These are phyloP conservation scores for Strigamia crassipes DNA, from an alignment of 2,888 invertebrate species.

Conservation along the genomic window DNA sequence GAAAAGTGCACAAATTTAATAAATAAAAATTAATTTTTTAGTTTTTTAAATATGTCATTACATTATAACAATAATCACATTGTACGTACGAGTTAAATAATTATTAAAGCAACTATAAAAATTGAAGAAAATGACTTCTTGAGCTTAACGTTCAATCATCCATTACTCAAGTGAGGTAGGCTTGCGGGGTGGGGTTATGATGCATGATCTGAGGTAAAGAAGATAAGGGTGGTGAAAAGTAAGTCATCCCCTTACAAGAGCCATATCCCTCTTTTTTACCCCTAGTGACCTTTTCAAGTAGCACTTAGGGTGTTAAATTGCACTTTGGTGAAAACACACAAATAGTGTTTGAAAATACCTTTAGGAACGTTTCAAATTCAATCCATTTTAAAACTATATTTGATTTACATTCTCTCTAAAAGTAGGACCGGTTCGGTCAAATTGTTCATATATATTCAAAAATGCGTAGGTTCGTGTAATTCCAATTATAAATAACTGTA, in stretches of 20 bases:
- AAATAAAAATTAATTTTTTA: neutral
- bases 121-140: neutral
- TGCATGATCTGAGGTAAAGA: neutral
- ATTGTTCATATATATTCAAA: neutral
- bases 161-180: constrained; percentile 29
- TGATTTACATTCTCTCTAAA: neutral
- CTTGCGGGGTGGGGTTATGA: neutral
- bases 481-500: neutral
- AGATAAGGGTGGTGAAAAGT: constrained; percentile 28
- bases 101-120: neutral
- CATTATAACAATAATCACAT: neutral
- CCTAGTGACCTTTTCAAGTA: constrained; percentile 33
- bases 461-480: neutral
- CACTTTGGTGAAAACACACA: constrained; percentile 24
- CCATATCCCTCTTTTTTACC: constrained; percentile 26
- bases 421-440: neutral
- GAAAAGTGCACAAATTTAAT: neutral
- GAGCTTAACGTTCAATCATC: neutral
- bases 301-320: constrained; percentile 38
- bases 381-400: neutral
- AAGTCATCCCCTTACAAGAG: constrained; percentile 25
- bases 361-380: neutral
- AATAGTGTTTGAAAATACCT: neutral
- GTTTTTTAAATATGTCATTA: neutral
- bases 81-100: neutral